These are phyloP conservation scores for Tragulus kanchil DNA, from an alignment of 2,113 vertebrate species.

Conservation along the genomic window DNA sequence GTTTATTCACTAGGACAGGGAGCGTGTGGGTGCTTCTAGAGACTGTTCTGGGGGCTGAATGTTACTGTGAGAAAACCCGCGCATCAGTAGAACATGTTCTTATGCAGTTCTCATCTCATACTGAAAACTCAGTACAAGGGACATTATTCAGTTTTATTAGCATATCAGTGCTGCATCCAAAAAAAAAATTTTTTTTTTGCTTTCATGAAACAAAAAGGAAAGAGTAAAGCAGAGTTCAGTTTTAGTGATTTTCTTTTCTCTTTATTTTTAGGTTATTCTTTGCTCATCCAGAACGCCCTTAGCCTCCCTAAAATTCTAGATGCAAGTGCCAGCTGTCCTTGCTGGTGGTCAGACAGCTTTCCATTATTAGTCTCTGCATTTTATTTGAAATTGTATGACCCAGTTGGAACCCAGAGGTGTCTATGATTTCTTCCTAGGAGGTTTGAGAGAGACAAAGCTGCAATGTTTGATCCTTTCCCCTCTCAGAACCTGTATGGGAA, in stretches of 20 bases:
- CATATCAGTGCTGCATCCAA: background rate
- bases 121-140: background rate
- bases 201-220: slow-evolving; percentile 36
- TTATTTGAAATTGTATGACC: background rate
- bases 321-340: background rate
- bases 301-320: background rate
- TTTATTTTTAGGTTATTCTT: slow-evolving; percentile 38
- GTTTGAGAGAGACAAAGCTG: background rate
- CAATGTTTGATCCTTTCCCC: background rate
- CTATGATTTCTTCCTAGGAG: background rate
- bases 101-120: background rate
- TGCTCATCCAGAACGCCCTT: background rate
- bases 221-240: background rate
- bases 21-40: slow-evolving; percentile 66
- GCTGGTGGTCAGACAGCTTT: background rate
- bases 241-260: slow-evolving; percentile 31
- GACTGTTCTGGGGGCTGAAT: slow-evolving; percentile 68
- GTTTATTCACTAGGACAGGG: slow-evolving; percentile 37
- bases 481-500: background rate
- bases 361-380: background rate
- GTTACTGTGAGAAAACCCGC: slow-evolving; percentile 63
- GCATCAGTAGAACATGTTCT: slow-evolving; percentile 64
- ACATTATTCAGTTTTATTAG: slow-evolving; percentile 21
- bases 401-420: background rate
- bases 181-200: background rate